phyloP scores from a whole-genome alignment of 2,113 vertebrate species.

The Anolis carolinensis region DNA sequence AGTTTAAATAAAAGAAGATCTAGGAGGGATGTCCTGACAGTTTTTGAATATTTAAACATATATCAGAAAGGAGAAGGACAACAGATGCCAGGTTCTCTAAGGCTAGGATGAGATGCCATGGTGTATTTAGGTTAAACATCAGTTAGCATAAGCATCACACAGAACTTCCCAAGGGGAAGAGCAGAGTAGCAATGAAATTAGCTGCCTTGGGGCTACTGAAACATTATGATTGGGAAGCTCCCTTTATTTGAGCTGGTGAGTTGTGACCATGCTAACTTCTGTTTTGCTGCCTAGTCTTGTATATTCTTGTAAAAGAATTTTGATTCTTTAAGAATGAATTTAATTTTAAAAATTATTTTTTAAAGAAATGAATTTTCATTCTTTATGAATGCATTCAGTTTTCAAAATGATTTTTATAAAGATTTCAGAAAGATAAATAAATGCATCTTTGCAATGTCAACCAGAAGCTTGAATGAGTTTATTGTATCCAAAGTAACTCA shows the following conservation, averaged over 20 bases:
- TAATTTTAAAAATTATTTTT: no score
- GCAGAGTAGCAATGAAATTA: not conserved
- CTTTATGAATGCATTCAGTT: no score
- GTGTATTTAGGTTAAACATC: not conserved
- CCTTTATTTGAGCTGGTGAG: no score
- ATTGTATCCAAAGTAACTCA: not conserved
- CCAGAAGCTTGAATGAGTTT: not conserved
- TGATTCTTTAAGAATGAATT: no score
- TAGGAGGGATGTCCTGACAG: not conserved
- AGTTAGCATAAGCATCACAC: not conserved
- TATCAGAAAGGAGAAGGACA: not conserved
- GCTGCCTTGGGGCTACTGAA: not conserved
- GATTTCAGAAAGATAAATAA: not conserved
- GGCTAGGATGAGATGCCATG: not conserved
- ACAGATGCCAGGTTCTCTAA: not conserved
- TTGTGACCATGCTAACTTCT: no score
- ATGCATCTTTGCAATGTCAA: not conserved
- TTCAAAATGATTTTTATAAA: not conserved
- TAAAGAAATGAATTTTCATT: not conserved
- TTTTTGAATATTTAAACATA: not conserved
- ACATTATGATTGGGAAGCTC: not conserved
- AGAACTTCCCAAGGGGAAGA: not conserved
- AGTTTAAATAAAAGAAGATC: not conserved
- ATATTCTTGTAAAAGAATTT: not conserved
- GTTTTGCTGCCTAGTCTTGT: not conserved